phyloP scores from a whole-genome alignment of 2,888 invertebrate species.

The Apodemia duryi region DNA sequence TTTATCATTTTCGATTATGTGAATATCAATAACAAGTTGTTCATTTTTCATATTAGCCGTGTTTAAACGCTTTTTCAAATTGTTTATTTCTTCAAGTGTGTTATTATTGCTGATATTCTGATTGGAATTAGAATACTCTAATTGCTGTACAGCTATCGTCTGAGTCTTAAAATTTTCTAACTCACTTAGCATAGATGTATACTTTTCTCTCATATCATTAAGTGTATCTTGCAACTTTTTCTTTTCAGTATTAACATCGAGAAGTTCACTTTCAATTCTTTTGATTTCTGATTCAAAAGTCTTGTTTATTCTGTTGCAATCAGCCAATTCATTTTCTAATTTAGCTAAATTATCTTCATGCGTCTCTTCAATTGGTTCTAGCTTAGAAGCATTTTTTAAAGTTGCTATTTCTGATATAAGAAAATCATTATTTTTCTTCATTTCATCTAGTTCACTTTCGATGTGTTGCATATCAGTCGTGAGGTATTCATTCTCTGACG shows the following conservation, averaged over 20 bases:
- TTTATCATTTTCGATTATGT: constrained; percentile 74
- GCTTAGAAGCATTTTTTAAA: constrained; percentile 81
- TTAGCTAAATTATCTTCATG: constrained; percentile 84
- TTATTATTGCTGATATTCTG: constrained; percentile 46
- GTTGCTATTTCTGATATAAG: constrained; percentile 83
- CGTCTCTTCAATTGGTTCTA: constrained; percentile 85
- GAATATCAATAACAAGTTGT: constrained; percentile 72
- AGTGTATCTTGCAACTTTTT: constrained; percentile 72
- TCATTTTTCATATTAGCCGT: constrained; percentile 62
- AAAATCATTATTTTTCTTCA: constrained; percentile 85
- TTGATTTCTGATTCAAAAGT: constrained; percentile 80
- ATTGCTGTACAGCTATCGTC: constrained; percentile 66
- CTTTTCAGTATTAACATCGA: constrained; percentile 61
- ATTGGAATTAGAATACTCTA: constrained; percentile 58
- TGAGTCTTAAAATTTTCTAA: constrained; percentile 61
- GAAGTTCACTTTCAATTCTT: constrained; percentile 76
- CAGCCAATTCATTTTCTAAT: constrained; percentile 83
- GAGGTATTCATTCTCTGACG: constrained; percentile 69
- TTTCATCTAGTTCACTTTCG: constrained; percentile 82
- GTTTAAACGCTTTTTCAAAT: constrained; percentile 58
- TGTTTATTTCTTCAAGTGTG: constrained; percentile 58
- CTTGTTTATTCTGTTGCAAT: constrained; percentile 77
- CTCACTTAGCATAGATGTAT: constrained; percentile 70
- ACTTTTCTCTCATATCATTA: constrained; percentile 72
- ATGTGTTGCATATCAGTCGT: constrained; percentile 68